Conservation (phyloP, 2,113 vertebrate species). For the Alexandromys fortis region DNA sequence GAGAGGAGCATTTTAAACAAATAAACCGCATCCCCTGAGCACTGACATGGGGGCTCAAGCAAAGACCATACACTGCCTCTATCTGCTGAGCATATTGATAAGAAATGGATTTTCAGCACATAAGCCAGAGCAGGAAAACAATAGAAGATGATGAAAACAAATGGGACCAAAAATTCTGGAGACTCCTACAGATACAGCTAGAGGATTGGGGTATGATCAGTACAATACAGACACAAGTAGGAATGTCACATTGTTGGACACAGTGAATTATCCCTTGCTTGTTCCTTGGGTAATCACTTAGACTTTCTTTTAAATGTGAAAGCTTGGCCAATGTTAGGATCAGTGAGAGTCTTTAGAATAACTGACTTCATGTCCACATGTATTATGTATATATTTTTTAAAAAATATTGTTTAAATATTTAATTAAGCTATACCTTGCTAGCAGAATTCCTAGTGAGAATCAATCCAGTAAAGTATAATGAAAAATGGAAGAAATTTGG, state of each 20-base stretch:
- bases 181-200: not conserved
- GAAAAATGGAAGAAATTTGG: not conserved
- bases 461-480: not conserved
- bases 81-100: not conserved
- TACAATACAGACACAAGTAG: too few species aligned
- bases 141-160: not conserved
- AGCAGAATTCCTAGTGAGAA: not conserved
- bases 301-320: not conserved
- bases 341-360: not conserved
- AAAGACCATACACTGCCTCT: rapidly evolving
- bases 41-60: rapidly evolving
- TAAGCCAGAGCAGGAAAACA: not conserved
- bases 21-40: rapidly evolving
- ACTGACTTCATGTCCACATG: not conserved
- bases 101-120: not conserved
- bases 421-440: not conserved
- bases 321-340: not conserved
- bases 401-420: constrained; percentile 28
- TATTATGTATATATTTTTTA: not conserved
- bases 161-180: rapidly evolving
- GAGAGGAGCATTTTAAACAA: not conserved
- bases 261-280: not conserved
- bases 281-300: not conserved
- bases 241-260: not conserved
- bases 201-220: not conserved